These are phyloP conservation scores for Mustela lutreola DNA, from an alignment of 2,113 vertebrate genomes.

Conservation along the genomic window DNA sequence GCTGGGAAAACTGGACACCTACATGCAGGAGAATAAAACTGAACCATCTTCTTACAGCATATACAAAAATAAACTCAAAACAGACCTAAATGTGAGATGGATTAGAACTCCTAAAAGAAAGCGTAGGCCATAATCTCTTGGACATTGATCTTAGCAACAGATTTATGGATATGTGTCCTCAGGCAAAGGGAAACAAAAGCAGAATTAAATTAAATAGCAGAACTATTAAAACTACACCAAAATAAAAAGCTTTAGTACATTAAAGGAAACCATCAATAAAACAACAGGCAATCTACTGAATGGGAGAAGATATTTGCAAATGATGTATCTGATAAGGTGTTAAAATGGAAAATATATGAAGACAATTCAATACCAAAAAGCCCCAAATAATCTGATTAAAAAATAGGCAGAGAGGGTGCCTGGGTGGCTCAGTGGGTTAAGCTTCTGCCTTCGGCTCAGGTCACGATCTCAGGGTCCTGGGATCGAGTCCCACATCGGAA, in stretches of 20 bases:
- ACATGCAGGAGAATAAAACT: not conserved
- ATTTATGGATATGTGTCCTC: not conserved
- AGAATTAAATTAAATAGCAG: not conserved
- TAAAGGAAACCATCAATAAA: not conserved
- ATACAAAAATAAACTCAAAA: not conserved
- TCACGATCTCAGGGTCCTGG: no score
- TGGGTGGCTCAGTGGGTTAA: no score
- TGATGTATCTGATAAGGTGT: not conserved
- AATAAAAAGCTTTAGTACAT: not conserved
- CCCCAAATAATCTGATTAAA: not conserved
- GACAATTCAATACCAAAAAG: not conserved
- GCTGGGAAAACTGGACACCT: not conserved
- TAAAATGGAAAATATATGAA: not conserved
- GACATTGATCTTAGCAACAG: not conserved
- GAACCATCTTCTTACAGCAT: not conserved
- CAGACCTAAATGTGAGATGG: not conserved
- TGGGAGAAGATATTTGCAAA: not conserved
- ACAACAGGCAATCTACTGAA: not conserved
- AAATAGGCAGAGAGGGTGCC: not conserved
- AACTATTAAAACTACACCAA: not conserved
- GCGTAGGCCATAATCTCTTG: not conserved
- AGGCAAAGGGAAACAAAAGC: not conserved
- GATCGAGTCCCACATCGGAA: no score
- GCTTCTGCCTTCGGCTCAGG: no score
- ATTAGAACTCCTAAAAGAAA: not conserved